A percentile compares a stretch with the other conserved stretches of the same genome.
These are phyloP conservation scores for Hoplostethus mediterraneus DNA, from an alignment of 2,797 vertebrate species.

Conservation along the genomic window DNA sequence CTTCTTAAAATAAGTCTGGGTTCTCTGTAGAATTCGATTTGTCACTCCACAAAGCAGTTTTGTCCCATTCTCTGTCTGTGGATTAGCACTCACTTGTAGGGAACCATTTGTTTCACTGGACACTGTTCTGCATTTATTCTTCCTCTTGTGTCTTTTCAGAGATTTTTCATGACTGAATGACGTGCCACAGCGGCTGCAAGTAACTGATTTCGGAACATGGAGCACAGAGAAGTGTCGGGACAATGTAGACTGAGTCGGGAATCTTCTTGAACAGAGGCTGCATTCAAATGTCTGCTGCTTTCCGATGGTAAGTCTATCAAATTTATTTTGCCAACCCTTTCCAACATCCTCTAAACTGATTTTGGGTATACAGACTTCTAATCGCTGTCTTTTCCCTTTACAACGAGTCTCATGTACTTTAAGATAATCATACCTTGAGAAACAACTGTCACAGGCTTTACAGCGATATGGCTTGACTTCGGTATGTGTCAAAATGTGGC, in stretches of 20 bases:
- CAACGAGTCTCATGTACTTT: slow-evolving; percentile 83
- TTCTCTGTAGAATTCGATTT: slow-evolving; percentile 66
- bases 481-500: slow-evolving; percentile 86
- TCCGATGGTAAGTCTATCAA: slow-evolving; percentile 18
- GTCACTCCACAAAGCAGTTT: slow-evolving; percentile 48
- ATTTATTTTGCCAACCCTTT: slow-evolving; percentile 71
- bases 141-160: slow-evolving; percentile 71
- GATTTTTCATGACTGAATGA: slow-evolving; percentile 71
- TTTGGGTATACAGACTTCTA: slow-evolving; percentile 83
- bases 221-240: slow-evolving; percentile 78
- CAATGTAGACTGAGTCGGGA: slow-evolving; percentile 71
- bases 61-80: slow-evolving; percentile 37
- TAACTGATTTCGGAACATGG: slow-evolving; percentile 78
- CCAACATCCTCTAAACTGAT: slow-evolving; percentile 78
- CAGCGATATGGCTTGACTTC: slow-evolving; percentile 88
- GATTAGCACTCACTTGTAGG: slow-evolving; percentile 1
- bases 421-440: slow-evolving; percentile 85
- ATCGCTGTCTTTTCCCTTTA: slow-evolving; percentile 69
- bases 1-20: slow-evolving; percentile 73
- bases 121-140: slow-evolving; percentile 62
- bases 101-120: slow-evolving; percentile 14
- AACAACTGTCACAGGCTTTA: slow-evolving; percentile 85
- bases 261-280: slow-evolving; percentile 73
- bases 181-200: slow-evolving; percentile 75
- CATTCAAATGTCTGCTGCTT: slow-evolving; percentile 69